These are phyloP conservation scores for Equus przewalskii DNA, from an alignment of 2,113 vertebrate species.

Conservation along the genomic window DNA sequence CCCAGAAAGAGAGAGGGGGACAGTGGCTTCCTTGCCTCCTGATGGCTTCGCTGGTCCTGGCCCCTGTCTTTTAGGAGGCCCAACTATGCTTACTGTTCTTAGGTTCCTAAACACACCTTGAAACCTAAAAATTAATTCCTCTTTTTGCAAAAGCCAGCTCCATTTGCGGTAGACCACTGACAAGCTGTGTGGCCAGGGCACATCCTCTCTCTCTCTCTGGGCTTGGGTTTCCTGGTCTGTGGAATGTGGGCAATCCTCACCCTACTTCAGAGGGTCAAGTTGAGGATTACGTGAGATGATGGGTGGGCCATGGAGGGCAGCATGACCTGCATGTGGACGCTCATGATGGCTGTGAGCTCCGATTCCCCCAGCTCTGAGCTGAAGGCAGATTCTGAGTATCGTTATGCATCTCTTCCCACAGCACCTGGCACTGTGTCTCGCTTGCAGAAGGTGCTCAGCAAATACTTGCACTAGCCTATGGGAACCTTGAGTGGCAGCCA, in stretches of 20 bases:
- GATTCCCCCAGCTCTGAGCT: background rate
- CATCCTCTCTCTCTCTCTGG: conserved; percentile 1
- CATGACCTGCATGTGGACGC: fast-evolving
- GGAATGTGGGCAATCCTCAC: background rate
- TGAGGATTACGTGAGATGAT: background rate
- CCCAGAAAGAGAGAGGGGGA: conserved; percentile 8
- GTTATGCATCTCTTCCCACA: background rate
- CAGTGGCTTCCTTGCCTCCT: background rate
- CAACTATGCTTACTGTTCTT: background rate
- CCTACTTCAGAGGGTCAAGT: background rate
- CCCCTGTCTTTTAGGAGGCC: background rate
- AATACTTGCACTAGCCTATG: background rate
- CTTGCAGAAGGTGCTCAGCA: background rate
- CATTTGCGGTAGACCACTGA: background rate
- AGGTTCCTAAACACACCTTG: background rate
- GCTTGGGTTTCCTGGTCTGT: background rate
- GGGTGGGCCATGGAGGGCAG: fast-evolving
- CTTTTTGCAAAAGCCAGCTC: background rate
- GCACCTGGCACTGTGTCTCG: background rate
- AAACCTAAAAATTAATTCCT: background rate
- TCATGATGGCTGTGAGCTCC: background rate
- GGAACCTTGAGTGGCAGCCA: background rate
- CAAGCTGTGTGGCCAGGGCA: background rate
- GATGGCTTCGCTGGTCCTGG: background rate
- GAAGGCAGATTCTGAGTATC: background rate